phyloP scores from a whole-genome alignment of 2,113 vertebrate genomes.

The Crotalus viridis region DNA sequence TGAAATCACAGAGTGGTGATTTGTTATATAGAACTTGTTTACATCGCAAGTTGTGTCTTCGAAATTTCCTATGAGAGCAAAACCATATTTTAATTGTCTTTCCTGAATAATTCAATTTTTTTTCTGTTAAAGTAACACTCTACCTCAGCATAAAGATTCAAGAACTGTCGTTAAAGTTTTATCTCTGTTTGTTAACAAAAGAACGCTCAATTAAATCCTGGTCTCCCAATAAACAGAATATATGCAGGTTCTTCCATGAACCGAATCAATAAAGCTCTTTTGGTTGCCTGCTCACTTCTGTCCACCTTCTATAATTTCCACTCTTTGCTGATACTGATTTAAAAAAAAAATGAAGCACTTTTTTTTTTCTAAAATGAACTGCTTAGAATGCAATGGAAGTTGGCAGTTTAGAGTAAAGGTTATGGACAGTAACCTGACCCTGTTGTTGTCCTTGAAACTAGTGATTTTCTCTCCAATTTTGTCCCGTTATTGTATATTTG shows the following conservation, averaged over 20 bases:
- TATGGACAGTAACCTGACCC: not conserved
- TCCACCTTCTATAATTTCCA: not conserved
- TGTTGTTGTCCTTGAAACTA: not conserved
- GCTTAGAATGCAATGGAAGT: not conserved
- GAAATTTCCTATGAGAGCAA: constrained; percentile 7
- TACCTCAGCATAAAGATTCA: not conserved
- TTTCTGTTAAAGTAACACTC: not conserved
- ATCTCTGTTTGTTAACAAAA: not conserved
- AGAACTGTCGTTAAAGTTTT: not conserved
- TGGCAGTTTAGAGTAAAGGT: not conserved
- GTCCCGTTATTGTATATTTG: not conserved
- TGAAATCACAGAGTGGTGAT: constrained; percentile 2
- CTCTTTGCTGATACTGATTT: not conserved
- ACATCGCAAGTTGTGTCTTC: not conserved
- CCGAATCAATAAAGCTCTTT: not conserved
- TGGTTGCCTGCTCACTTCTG: not conserved
- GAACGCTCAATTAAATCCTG: not conserved
- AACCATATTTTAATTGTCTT: constrained; percentile 13
- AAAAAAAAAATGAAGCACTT: not conserved
- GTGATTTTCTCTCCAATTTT: not conserved
- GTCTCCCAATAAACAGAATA: not conserved
- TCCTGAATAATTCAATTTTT: not conserved
- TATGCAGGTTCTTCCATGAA: not conserved
- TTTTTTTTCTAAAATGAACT: not conserved
- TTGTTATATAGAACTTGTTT: not conserved